phyloP scores from a whole-genome alignment of 1,140 invertebrate species.

The Drosophila orosa region DNA sequence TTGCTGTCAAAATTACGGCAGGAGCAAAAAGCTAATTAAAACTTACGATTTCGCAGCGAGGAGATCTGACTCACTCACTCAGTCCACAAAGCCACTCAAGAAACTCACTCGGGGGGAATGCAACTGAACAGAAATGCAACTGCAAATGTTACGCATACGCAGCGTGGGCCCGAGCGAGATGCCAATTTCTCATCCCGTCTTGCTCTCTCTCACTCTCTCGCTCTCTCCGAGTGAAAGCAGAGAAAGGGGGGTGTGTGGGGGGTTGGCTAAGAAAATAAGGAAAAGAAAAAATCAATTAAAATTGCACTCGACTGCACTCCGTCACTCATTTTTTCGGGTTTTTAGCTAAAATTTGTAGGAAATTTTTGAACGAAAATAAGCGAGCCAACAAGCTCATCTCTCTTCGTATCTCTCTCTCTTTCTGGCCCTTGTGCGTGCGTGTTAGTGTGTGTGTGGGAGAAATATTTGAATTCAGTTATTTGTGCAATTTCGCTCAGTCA shows the following conservation, averaged over 20 bases:
- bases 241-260: slow-evolving; percentile 1
- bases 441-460: slow-evolving; percentile 18
- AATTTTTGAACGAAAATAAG: slow-evolving; percentile 49
- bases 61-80: slow-evolving; percentile 25
- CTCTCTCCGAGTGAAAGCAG: slow-evolving; percentile 15
- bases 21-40: slow-evolving; percentile 75
- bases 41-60: slow-evolving; percentile 64
- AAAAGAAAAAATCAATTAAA: slow-evolving; percentile 78
- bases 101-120: slow-evolving; percentile 40
- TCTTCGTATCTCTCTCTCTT: slow-evolving; percentile 8
- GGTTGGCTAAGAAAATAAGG: slow-evolving; percentile 8
- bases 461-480: slow-evolving; percentile 79
- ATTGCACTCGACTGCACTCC: slow-evolving; percentile 74
- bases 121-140: slow-evolving; percentile 59
- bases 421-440: slow-evolving; percentile 3
- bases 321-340: slow-evolving; percentile 32
- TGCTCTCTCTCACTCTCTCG: not conserved
- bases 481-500: slow-evolving; percentile 79
- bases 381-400: slow-evolving; percentile 10
- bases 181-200: slow-evolving; percentile 1
- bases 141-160: slow-evolving; percentile 77
- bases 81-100: not conserved
- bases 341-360: slow-evolving; percentile 66
- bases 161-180: slow-evolving; percentile 56
- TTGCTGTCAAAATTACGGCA: slow-evolving; percentile 60